Percentiles rank a stretch among this genome's conserved stretches.
These are phyloP conservation scores for Lymantria dispar DNA, from an alignment of 2,888 invertebrate species.

Conservation along the genomic window DNA sequence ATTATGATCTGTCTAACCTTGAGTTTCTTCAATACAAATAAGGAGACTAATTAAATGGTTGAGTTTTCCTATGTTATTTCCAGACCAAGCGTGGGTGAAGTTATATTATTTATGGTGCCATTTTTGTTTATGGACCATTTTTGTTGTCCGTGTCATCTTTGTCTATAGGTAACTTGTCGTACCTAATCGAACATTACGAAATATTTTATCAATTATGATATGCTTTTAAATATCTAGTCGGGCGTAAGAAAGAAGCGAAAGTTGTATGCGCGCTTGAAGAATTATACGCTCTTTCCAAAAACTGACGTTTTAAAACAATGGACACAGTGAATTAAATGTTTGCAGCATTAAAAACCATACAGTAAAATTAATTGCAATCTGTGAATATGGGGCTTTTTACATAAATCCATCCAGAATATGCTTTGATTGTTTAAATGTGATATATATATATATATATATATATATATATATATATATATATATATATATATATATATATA, in stretches of 20 bases:
- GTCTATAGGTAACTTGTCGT: constrained; percentile 18
- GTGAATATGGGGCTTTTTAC: too few relatives aligned
- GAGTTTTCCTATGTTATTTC: constrained; percentile 72
- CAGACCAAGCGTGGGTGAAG: constrained; percentile 57
- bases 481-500: too few relatives aligned
- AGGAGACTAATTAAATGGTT: constrained; percentile 74
- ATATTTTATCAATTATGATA: constrained; percentile 28
- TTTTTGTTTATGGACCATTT: constrained; percentile 39
- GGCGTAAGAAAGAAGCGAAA: constrained; percentile 62
- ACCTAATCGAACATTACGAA: constrained; percentile 33
- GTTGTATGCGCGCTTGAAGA: constrained; percentile 48
- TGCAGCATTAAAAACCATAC: too few relatives aligned
- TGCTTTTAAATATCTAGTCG: constrained; percentile 40
- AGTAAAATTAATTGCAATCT: too few relatives aligned
- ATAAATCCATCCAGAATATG: too few relatives aligned
- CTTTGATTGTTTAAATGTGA: too few relatives aligned
- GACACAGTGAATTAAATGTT: neutral
- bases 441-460: too few relatives aligned
- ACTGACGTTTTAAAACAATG: constrained; percentile 40
- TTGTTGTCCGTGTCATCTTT: constrained; percentile 32
- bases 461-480: too few relatives aligned
- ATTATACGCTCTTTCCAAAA: constrained; percentile 47
- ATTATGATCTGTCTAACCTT: constrained; percentile 70
- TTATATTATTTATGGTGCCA: constrained; percentile 31
- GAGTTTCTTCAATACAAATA: constrained; percentile 67